phyloP scores from a whole-genome alignment of 1,140 invertebrate genomes.

The Drosophila serrata region DNA sequence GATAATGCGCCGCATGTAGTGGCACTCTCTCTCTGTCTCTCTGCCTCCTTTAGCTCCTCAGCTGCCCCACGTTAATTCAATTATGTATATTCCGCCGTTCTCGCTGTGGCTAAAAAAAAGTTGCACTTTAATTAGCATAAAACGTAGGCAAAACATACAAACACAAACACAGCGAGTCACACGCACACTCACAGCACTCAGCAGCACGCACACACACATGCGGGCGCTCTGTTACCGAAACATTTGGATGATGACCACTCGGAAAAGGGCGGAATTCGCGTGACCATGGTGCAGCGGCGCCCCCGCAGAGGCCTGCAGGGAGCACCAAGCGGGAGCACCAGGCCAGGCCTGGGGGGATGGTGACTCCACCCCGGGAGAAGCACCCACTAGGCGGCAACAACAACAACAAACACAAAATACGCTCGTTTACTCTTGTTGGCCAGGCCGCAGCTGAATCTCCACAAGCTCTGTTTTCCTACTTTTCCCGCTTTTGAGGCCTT shows the following conservation, averaged over 20 bases:
- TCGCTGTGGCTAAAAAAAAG: conserved; percentile 61
- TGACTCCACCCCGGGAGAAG: conserved; percentile 59
- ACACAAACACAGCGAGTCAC: conserved; percentile 18
- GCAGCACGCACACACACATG: conserved; percentile 23
- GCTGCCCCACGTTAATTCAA: conserved; percentile 63
- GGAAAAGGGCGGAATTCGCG: conserved; percentile 67
- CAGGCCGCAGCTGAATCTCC: conserved; percentile 65
- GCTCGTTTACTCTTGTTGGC: conserved; percentile 20
- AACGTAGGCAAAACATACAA: conserved; percentile 48
- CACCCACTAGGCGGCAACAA: conserved; percentile 51
- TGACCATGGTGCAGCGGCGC: conserved; percentile 51
- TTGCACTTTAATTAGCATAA: conserved; percentile 81
- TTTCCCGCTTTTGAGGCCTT: conserved; percentile 1
- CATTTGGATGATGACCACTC: conserved; percentile 43
- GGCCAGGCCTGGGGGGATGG: conserved; percentile 15
- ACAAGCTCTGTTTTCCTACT: conserved; percentile 43
- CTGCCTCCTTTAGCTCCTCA: neutral
- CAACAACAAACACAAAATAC: conserved; percentile 36
- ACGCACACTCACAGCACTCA: conserved; percentile 6
- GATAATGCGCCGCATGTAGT: conserved; percentile 43
- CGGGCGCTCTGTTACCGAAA: conserved; percentile 45
- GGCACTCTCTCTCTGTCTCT: conserved; percentile 9
- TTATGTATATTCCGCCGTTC: conserved; percentile 50
- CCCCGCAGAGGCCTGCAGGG: conserved; percentile 4
- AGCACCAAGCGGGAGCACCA: conserved; percentile 14